Evolutionary conservation across 1,140 invertebrate species (phyloP), one percentile per base, ranked within the genome.

Genomic region (Harlomillsia oculata): DNA sequence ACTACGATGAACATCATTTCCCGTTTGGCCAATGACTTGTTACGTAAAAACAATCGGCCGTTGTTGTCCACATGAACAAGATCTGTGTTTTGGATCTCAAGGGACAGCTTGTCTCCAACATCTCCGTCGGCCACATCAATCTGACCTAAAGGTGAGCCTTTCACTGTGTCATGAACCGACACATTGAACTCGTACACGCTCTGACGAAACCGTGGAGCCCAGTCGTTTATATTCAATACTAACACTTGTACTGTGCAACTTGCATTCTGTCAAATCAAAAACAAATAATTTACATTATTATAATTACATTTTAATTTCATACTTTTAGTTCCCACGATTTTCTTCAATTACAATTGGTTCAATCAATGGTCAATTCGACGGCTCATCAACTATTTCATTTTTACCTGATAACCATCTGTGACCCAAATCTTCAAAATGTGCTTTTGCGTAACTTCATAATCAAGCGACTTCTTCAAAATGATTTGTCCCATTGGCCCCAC

Each of bases 141-240:
- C 63, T 75, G 76, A 23, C 86, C 87, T 28, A 83, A 28, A 6
- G 62, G 32, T 3, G 39, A 29, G 1, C 56, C 59, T 20, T 21
- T 16, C 3, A 36, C 26, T 59, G 63, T 64, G 52, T 30, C 20
- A 16, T 61, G 53, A 1, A 50, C 23, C 3, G 64, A 76, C 56
- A 80, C 79, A 67, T 78, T 80, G 69, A 89, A 93, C 73, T 89
- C 86, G 68, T 92, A 94, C 67, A 87, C 82, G 0, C 85, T 80
- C 71, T 87, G 83, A 1, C 85, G 78, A 73, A 95, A 93, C 29
- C 87, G 76, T 1, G 90, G 90, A 71, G 91, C 88, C 87, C 87
- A 90, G 69, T 94, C 89, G 69, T 95, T 95, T 0, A 91, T 84
- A 70, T 93, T 85, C 62, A 87, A 73, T 3, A 95, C 83, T 0